Conservation (phyloP, 2,888 invertebrate genomes). For the Neoascia interrupta region DNA sequence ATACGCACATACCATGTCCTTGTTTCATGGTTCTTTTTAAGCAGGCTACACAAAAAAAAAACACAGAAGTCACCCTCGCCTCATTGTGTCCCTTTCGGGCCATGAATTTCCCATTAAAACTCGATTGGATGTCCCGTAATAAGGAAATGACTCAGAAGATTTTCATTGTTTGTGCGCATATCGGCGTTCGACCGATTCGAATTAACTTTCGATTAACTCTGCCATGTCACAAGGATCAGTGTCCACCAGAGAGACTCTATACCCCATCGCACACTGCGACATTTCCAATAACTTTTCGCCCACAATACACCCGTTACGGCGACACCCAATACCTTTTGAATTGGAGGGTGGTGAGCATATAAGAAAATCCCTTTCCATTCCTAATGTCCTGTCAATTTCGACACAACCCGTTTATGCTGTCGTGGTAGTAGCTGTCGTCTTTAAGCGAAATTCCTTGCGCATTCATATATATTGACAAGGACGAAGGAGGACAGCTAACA, state of each 20-base stretch:
- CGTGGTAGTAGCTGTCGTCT: conserved; percentile 30
- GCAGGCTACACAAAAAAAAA: conserved; percentile 4
- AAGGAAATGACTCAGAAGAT: conserved; percentile 69
- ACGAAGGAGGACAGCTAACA: conserved; percentile 3
- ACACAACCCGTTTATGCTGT: conserved; percentile 63
- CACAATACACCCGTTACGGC: no score
- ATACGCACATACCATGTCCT: conserved; percentile 26
- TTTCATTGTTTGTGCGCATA: conserved; percentile 63
- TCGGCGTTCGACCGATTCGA: conserved; percentile 74
- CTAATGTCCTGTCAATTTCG: conserved; percentile 66
- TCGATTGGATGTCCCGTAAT: conserved; percentile 60
- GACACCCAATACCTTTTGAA: conserved; percentile 34
- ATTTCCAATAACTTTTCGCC: conserved; percentile 60
- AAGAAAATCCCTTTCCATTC: conserved; percentile 43
- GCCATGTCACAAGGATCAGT: conserved; percentile 68
- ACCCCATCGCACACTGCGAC: neutral
- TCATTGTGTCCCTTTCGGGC: conserved; percentile 60
- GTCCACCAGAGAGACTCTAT: conserved; percentile 10
- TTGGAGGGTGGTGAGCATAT: neutral
- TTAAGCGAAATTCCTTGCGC: conserved; percentile 39
- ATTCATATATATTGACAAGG: conserved; percentile 42
- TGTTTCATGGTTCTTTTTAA: conserved; percentile 14
- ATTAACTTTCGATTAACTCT: conserved; percentile 80
- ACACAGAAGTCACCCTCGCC: conserved; percentile 34
- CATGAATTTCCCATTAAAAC: conserved; percentile 72